Evolutionary conservation across 2,888 invertebrate genomes (phyloP).

Genomic region (Limenitis camilla): DNA sequence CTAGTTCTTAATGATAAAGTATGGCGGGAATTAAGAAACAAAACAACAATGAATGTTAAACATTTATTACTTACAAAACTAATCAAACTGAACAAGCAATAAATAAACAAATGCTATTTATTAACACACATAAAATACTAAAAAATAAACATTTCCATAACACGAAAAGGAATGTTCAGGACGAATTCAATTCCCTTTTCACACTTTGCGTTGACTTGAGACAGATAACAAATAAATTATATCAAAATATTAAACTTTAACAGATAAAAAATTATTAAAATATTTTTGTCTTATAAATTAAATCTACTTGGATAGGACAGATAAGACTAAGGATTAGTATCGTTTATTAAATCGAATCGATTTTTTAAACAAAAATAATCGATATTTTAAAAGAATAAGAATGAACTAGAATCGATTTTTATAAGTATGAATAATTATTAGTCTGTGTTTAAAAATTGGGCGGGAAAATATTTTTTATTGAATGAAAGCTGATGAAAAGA

Average conservation of each 20-base stretch:
- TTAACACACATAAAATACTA: constrained; percentile 24
- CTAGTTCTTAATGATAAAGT: too few relatives aligned
- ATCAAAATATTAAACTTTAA: neutral
- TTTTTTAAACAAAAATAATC: too few relatives aligned
- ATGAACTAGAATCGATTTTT: too few relatives aligned
- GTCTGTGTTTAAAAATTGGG: too few relatives aligned
- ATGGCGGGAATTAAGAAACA: too few relatives aligned
- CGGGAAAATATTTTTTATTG: too few relatives aligned
- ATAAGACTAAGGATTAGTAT: too few relatives aligned
- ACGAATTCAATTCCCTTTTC: constrained; percentile 11
- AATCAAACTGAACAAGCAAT: constrained; percentile 46
- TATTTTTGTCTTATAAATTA: too few relatives aligned
- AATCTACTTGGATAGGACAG: too few relatives aligned
- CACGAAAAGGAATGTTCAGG: constrained; percentile 34
- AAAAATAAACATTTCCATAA: constrained; percentile 26
- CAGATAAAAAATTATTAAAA: constrained; percentile 3
- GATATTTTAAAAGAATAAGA: too few relatives aligned
- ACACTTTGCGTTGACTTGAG: constrained; percentile 5
- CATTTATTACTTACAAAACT: constrained; percentile 41
- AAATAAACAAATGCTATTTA: constrained; percentile 46
- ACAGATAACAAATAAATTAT: neutral
- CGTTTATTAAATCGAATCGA: too few relatives aligned
- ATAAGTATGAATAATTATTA: too few relatives aligned
- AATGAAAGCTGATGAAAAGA: neutral
- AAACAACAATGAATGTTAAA: constrained; percentile 19